Conservation (phyloP, 1,140 invertebrate genomes). For the Saxidomus purpurata region DNA sequence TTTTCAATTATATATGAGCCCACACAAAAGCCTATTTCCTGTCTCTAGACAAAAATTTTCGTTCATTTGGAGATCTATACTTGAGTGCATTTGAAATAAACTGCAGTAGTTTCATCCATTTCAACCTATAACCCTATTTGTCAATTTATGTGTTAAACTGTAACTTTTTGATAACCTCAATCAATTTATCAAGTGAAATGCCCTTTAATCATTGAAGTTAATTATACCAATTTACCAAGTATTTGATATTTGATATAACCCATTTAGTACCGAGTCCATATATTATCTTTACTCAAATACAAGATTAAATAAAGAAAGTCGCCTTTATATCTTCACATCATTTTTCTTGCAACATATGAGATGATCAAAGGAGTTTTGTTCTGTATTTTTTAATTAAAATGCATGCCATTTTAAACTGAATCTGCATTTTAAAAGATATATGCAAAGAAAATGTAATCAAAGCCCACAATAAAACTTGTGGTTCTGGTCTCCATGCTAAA, state of each 20-base stretch:
- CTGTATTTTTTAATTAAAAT: neutral
- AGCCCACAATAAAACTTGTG: no score
- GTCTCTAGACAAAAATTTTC: no score
- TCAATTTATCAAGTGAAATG: conserved; percentile 17
- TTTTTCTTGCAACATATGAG: neutral
- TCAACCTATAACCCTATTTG: neutral
- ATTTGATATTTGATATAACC: neutral
- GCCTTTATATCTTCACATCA: neutral
- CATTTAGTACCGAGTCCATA: neutral
- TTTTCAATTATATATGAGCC: no score
- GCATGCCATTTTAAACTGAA: neutral
- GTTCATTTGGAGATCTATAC: no score
- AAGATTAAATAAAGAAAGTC: conserved; percentile 22
- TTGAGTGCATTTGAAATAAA: no score
- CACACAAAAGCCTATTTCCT: no score
- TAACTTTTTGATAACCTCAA: neutral
- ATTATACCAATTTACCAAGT: neutral
- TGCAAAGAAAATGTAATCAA: no score
- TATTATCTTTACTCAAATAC: conserved; percentile 11
- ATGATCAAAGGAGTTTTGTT: neutral
- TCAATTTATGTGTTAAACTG: neutral
- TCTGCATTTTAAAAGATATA: no score
- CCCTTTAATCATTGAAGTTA: neutral
- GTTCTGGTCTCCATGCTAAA: no score
- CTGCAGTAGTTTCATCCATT: no score